Conservation (phyloP, 2,113 vertebrate genomes). For the Chlorodrepanis virens region DNA sequence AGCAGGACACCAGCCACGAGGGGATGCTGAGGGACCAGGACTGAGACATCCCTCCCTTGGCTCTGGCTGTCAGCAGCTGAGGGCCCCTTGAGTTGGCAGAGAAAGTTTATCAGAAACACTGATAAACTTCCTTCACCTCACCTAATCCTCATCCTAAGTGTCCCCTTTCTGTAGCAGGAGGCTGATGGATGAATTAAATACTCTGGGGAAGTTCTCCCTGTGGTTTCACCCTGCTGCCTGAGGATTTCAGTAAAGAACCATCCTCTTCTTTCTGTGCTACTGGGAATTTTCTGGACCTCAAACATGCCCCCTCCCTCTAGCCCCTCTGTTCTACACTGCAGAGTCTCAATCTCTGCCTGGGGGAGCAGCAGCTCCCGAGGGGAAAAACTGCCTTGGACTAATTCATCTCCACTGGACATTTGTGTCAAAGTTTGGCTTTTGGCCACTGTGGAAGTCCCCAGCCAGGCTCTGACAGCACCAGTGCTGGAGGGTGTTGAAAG, state of each 20-base stretch:
- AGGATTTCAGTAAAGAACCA: neutral
- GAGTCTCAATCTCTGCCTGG: neutral
- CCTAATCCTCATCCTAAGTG: neutral
- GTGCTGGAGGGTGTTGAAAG: neutral
- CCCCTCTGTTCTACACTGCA: fast-evolving
- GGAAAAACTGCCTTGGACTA: neutral
- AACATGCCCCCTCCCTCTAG: neutral
- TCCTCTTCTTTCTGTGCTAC: neutral
- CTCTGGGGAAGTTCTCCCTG: neutral
- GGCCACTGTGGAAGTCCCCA: neutral
- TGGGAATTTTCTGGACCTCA: neutral
- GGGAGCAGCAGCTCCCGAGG: fast-evolving
- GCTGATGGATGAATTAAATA: neutral
- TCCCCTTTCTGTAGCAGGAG: neutral
- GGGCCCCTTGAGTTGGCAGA: neutral
- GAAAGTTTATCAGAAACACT: neutral
- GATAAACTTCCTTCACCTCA: neutral
- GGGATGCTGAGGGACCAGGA: neutral
- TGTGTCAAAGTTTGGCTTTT: neutral
- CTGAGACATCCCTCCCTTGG: neutral
- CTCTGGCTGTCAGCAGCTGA: constrained; percentile 5
- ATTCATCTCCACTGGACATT: neutral
- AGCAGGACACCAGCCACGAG: neutral
- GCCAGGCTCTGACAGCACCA: neutral
- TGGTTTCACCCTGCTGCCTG: neutral